Base-by-base conservation (phyloP, 2,797 vertebrate genomes). In the Vultur gryphus region DNA sequence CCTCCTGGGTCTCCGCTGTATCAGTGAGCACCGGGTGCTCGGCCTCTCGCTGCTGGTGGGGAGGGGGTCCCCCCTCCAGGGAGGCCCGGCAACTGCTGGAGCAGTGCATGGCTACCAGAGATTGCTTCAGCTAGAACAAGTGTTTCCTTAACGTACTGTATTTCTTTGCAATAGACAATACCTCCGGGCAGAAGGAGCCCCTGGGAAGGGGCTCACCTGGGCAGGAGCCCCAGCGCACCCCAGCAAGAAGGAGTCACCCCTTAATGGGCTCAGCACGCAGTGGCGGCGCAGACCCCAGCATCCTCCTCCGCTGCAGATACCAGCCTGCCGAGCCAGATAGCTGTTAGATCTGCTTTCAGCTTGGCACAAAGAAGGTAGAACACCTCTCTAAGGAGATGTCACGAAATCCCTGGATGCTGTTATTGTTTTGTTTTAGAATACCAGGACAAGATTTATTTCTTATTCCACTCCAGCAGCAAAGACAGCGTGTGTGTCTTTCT, bases 31-130 rank as follows among this genome's bases (percentile, higher is more conserved):
- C 43, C 6, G 3, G 3, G 19, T 11, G 3, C 16, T 44, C 6
- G 6, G 19, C 23, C 29, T 37, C 46, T 48, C 6, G 6, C 2
- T 11, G 10, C 64, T 59, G 64, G 5, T 62, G 23, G 21, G 37
- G 28, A 37, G 5, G 24, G 20, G 17, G 10, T 1, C 5, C 35
- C 8, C 16, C 13, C 31, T 19, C 25, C 51, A 54, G 35, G 39
- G 33, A 62, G 0, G 5, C 28, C 33, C 8, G 0, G 48, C 0
- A 0, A 1, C 28, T 2, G 1, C 16, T 3, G 1, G 37, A 66
- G 18, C 3, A 0, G 2, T 0, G 5, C 43, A 4, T 2, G n/a
- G 26, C 20, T n/a, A 21, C 16, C 35, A 9, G 26, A 61, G 16
- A 28, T 6, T 17, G 24, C 44, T 55, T 23, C 78, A 73, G 55